A percentile compares a stretch with the other conserved stretches of the same genome.
Evolutionary conservation across 1,140 invertebrate genomes (phyloP).

Genomic region (Rhyzopertha dominica): DNA sequence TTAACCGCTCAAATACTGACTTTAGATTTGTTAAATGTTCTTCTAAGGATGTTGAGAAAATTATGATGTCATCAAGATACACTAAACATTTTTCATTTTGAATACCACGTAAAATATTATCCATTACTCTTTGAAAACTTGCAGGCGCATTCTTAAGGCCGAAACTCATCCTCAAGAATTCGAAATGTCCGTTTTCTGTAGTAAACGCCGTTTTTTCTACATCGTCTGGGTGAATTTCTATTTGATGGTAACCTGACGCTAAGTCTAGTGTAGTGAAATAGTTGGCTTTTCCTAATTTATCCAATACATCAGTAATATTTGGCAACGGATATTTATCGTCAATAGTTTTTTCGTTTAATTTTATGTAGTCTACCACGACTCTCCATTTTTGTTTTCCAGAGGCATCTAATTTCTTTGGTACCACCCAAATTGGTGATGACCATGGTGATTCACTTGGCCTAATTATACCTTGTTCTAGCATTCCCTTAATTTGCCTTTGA

Average conservation of each 20-base stretch:
- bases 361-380: slow-evolving; percentile 23
- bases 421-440: too few relatives aligned
- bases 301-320: slow-evolving; percentile 34
- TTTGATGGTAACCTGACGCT: slow-evolving; percentile 15
- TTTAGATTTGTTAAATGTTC: slow-evolving; percentile 14
- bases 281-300: slow-evolving; percentile 40
- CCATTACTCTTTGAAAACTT: background rate
- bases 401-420: too few relatives aligned
- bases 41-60: slow-evolving; percentile 19
- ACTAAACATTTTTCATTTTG: slow-evolving; percentile 26
- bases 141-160: slow-evolving; percentile 18
- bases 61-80: slow-evolving; percentile 34
- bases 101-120: too few relatives aligned
- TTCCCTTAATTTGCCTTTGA: slow-evolving; percentile 10
- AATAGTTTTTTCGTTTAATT: slow-evolving; percentile 23
- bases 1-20: slow-evolving; percentile 11
- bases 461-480: slow-evolving; percentile 24
- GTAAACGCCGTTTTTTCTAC: slow-evolving; percentile 20
- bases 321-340: slow-evolving; percentile 22
- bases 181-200: slow-evolving; percentile 24
- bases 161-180: slow-evolving; percentile 26
- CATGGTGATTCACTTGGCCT: too few relatives aligned
- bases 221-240: slow-evolving; percentile 18
- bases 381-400: slow-evolving; percentile 25
- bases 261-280: slow-evolving; percentile 35